Evolutionary conservation across 1,140 invertebrate genomes (phyloP), one percentile per base, ranked within the genome.

Genomic region (Ectropis grisescens): DNA sequence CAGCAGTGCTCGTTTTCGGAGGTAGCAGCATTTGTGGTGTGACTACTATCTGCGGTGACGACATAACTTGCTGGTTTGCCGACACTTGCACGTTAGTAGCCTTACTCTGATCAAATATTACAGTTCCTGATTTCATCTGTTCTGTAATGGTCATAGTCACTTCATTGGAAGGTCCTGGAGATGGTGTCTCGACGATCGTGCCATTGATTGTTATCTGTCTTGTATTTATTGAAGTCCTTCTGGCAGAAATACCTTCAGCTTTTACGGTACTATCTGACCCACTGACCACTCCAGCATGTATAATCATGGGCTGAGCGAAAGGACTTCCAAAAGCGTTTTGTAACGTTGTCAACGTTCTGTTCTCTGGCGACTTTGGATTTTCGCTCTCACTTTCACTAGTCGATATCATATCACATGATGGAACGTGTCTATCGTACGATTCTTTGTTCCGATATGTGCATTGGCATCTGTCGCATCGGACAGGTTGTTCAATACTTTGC

Each of bases 371-470:
- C 51, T 82, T 82, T 1, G 82, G 82, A 40, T 82, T 83, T 65
- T 83, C 82, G 48, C 82, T 82, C 45, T 93, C 91, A 60, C 90
- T 91, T 69, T 93, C 91, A 71, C 90, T 93, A 1, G 89, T 90
- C 5, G 89, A 90, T 64, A 90, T 86, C 47, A 85, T 84, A 50
- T 92, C 91, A 68, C 95, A 97, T 11, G 85, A 88, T 7, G 86
- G 81, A 26, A 94, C 76, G 71, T 98, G 95, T 14, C 91, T 85
- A 50, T 93, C 89, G 58, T 91, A 96, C 47, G 94, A 95, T 29
- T 92, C 89, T 46, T 89, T 89, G 7, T 93, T 97, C 57, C 95
- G 85, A 65, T 97, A 98, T 2, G 93, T 92, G 53, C 93, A 90
- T 53, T 93, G 91, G 66, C 95, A 98, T 33, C 90, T 86, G 43